Base-by-base conservation (phyloP, 2,797 vertebrate species). In the Coccyzus lansbergi region DNA sequence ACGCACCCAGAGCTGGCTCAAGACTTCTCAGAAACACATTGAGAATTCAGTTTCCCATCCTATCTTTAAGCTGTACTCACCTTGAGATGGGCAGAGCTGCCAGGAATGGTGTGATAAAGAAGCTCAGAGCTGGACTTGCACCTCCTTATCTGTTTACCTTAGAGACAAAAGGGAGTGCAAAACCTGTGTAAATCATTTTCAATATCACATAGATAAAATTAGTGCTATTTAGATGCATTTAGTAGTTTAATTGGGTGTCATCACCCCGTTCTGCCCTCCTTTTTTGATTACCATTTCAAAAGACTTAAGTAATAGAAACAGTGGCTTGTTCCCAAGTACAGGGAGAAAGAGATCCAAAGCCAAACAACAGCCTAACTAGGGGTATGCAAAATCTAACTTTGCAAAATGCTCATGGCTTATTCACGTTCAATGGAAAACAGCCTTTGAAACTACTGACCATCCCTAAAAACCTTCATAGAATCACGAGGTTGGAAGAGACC, bases 221-320 rank as follows among this genome's bases (percentile, higher is more conserved):
- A 71, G 51, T 5, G 29, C 2, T 38, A 8, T n/a, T 75, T 49
- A 69, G 34, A 79, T 28, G 3, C 1, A 5, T 74, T 59, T 77
- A 52, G 18, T 24, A 56, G 9, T 34, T 90, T 56, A 51, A 7
- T 10, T 75, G 38, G 4, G 4, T 42, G 25, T 24, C 6, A 4
- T 22, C 7, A 4, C 58, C 17, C 22, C 6, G 1, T 7, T 15
- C 6, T 7, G 2, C 1, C 4, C 4, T 4, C 1, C 3, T 3
- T 1, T 58, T 78, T 63, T 72, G 83, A 44, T 14, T 40, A 55
- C 6, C 1, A 4, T 52, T 86, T 89, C 36, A 33, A 71, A 51
- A 68, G 4, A 28, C 53, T 25, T 40, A 34, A 40, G 16, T 34
- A 31, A 20, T 8, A 53, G 42, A 88, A 22, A 90, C 9, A 65